Conservation (phyloP, 2,888 invertebrate species). For the Oconnorella tubifera region DNA sequence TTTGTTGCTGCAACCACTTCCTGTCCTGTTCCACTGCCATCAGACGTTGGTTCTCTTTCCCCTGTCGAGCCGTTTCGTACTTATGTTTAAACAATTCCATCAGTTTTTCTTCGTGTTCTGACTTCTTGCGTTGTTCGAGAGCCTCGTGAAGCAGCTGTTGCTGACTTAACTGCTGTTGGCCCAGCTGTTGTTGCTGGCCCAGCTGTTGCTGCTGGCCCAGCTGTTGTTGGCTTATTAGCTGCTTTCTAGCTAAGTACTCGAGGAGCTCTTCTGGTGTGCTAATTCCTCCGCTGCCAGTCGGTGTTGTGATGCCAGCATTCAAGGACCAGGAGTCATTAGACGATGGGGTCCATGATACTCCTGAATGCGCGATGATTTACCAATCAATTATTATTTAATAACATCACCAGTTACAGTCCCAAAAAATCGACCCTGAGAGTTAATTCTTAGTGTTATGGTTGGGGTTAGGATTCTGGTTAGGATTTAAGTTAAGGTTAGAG, state of each 20-base stretch:
- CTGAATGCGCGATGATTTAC: too few relatives aligned
- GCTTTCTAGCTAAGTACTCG: background rate
- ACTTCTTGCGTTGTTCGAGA: background rate
- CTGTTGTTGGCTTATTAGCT: background rate
- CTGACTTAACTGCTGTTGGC: constrained; percentile 1
- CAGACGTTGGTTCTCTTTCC: background rate
- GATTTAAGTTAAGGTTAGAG: too few relatives aligned
- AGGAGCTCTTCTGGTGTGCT: background rate
- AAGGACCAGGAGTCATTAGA: too few relatives aligned
- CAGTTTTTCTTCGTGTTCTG: constrained; percentile 4
- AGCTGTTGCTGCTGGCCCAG: background rate
- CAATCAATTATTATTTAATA: too few relatives aligned
- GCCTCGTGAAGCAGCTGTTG: constrained; percentile 2
- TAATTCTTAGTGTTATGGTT: too few relatives aligned
- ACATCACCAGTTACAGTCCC: too few relatives aligned
- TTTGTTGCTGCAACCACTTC: constrained; percentile 5
- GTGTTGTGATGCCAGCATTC: too few relatives aligned
- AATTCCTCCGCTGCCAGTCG: too few relatives aligned
- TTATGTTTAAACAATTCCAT: constrained; percentile 1
- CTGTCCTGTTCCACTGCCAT: constrained; percentile 9
- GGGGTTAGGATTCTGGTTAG: too few relatives aligned
- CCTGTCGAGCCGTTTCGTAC: background rate
- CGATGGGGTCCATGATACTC: too few relatives aligned
- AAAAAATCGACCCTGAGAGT: too few relatives aligned
- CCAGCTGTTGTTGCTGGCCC: background rate